phyloP scores from a whole-genome alignment of 2,797 vertebrate species.

The Semotilus atromaculatus region DNA sequence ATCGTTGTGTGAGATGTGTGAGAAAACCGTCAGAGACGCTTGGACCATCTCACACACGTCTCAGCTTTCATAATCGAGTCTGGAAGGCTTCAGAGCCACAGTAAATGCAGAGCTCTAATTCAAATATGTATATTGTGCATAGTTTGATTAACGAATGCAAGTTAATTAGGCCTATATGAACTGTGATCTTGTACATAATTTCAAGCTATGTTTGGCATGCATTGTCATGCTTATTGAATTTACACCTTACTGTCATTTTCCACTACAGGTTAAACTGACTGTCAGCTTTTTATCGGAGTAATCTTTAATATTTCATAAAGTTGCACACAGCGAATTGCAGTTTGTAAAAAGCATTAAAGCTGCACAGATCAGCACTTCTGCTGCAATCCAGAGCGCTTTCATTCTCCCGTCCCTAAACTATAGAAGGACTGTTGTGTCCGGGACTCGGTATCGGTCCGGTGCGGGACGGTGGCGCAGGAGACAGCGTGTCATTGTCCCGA shows the following conservation, averaged over 20 bases:
- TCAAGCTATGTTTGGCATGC: neutral
- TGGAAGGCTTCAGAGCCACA: neutral
- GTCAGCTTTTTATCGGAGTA: neutral
- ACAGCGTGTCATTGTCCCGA: slow-evolving; percentile 62
- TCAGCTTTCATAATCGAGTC: neutral
- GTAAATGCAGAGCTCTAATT: neutral
- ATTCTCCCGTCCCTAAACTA: neutral
- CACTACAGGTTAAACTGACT: neutral
- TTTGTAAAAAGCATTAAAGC: neutral
- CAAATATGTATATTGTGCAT: too few relatives aligned
- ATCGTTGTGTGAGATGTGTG: neutral
- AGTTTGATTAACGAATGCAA: neutral
- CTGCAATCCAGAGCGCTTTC: neutral
- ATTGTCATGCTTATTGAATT: neutral
- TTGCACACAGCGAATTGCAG: neutral
- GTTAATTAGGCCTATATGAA: neutral
- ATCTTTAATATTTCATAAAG: neutral
- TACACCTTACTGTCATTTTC: neutral
- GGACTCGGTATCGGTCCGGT: neutral
- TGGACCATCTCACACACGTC: neutral
- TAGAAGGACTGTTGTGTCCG: neutral
- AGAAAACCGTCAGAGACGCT: neutral
- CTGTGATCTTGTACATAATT: neutral
- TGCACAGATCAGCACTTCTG: neutral
- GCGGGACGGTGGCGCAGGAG: slow-evolving; percentile 23